A percentile compares a stretch with the other conserved stretches of the same genome.
phyloP scores from a whole-genome alignment of 1,140 invertebrate species.

The Amyelois transitella region DNA sequence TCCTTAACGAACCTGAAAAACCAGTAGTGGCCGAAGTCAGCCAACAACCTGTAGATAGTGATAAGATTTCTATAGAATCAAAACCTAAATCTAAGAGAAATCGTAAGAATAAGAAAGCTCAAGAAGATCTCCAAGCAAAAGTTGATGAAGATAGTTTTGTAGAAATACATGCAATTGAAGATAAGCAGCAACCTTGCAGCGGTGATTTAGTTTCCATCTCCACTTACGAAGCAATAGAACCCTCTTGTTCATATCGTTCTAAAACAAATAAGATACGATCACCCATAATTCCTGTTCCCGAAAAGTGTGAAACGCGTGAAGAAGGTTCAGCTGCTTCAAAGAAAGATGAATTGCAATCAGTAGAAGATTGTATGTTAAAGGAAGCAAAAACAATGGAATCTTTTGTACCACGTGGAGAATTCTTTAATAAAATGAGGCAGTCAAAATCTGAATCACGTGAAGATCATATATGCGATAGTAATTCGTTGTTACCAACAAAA shows the following conservation, averaged over 20 bases:
- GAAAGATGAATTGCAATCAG: background rate
- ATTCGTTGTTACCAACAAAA: conserved; percentile 22
- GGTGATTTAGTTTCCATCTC: conserved; percentile 61
- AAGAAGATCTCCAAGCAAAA: conserved; percentile 44
- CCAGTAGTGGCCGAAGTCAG: conserved; percentile 11
- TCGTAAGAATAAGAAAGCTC: conserved; percentile 46
- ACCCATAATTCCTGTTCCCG: conserved; percentile 46
- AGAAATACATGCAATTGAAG: conserved; percentile 63
- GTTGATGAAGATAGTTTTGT: conserved; percentile 62
- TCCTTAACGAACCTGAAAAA: conserved; percentile 45
- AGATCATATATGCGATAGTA: conserved; percentile 11
- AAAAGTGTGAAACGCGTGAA: conserved; percentile 25
- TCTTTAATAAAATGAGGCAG: conserved; percentile 10
- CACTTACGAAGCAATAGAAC: conserved; percentile 45
- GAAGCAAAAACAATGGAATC: background rate
- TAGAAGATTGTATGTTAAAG: background rate
- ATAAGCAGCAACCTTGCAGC: conserved; percentile 41
- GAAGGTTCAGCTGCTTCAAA: conserved; percentile 8
- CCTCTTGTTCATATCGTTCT: conserved; percentile 28
- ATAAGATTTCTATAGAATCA: conserved; percentile 40
- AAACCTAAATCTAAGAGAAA: conserved; percentile 60
- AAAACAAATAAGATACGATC: conserved; percentile 46
- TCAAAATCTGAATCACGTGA: conserved; percentile 12
- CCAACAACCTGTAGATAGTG: conserved; percentile 12
- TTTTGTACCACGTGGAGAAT: conserved; percentile 9